phyloP scores from a whole-genome alignment of 2,888 invertebrate species.

The Eupeodes luniger region DNA sequence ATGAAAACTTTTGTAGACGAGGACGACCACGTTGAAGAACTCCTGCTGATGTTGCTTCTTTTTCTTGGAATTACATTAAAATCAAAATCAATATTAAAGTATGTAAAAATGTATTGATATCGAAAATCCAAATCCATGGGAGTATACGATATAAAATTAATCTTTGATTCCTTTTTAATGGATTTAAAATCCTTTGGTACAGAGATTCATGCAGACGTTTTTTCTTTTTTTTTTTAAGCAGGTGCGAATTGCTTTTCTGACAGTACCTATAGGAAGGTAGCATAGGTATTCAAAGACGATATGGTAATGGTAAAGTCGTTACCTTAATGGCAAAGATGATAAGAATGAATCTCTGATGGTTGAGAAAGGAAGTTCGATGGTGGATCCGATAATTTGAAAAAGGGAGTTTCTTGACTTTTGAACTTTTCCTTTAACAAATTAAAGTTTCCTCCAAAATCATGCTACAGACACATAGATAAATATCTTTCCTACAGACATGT shows the following conservation, averaged over 20 bases:
- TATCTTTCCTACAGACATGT: too few relatives aligned
- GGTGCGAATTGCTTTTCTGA: not conserved
- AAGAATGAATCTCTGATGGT: not conserved
- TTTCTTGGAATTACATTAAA: not conserved
- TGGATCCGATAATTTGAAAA: too few relatives aligned
- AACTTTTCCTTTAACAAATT: too few relatives aligned
- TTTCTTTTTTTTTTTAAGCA: not conserved
- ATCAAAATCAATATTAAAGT: not conserved
- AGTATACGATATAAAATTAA: slow-evolving; percentile 1
- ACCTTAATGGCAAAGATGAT: slow-evolving; percentile 47
- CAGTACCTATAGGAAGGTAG: not conserved
- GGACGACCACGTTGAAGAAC: not conserved
- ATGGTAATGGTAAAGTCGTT: slow-evolving; percentile 38
- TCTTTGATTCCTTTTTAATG: not conserved
- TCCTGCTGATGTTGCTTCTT: not conserved
- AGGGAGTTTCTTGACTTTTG: too few relatives aligned
- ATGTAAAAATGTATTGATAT: not conserved
- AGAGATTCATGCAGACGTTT: not conserved
- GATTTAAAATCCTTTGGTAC: not conserved
- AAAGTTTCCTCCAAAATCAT: too few relatives aligned
- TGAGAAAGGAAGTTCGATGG: not conserved
- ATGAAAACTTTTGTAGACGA: not conserved
- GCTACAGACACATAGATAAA: too few relatives aligned
- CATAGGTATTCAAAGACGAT: slow-evolving; percentile 28
- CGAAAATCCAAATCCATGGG: not conserved